phyloP scores from a whole-genome alignment of 2,797 vertebrate species.

The Danio aesculapii region DNA sequence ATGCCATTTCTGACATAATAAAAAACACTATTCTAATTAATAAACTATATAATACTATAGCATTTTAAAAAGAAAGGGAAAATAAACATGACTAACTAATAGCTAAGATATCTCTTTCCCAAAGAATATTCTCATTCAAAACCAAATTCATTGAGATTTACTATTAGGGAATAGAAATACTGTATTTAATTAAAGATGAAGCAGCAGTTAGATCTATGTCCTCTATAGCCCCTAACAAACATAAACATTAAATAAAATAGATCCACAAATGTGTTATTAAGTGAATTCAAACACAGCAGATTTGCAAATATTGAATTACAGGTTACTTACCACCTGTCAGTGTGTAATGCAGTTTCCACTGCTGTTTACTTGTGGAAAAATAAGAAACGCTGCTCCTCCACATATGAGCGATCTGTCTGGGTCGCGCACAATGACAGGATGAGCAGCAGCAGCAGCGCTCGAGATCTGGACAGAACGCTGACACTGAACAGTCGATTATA shows the following conservation, averaged over 20 bases:
- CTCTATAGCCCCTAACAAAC: background rate
- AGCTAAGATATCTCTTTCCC: background rate
- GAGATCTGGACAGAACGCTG: background rate
- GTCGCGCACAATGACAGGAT: background rate
- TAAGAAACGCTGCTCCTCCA: background rate
- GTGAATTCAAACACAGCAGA: background rate
- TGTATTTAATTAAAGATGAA: background rate
- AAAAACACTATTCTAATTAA: too few relatives aligned
- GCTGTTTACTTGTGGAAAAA: background rate
- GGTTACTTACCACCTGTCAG: constrained; percentile 36
- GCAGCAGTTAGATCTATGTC: background rate
- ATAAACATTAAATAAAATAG: background rate
- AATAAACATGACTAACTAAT: background rate
- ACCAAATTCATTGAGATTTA: background rate
- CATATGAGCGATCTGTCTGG: background rate
- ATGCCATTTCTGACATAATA: too few relatives aligned
- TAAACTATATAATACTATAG: too few relatives aligned
- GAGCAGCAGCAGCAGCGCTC: background rate
- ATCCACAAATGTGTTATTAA: background rate
- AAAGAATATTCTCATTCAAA: background rate
- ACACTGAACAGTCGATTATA: background rate
- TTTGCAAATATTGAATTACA: background rate
- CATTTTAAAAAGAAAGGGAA: too few relatives aligned
- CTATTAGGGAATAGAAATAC: background rate
- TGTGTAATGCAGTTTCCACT: constrained; percentile 1